Conservation (phyloP, 2,113 vertebrate genomes). For the human (Homo sapiens) region GRCh38 chr15:35569501-35570000, state of each 20-base stretch:
- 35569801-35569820: not conserved
- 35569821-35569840: not conserved
- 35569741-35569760: not conserved
- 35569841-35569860: not conserved
- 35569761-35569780: not conserved
- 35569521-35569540: not conserved
- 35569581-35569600: not conserved
- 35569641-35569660: not conserved
- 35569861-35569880: not conserved
- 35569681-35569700: not conserved
- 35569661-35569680: not conserved
- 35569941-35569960: not conserved
- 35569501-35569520: not conserved
- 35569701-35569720: not conserved
- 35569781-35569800: not conserved
- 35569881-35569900: not conserved
- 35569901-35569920: not conserved
- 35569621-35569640: not conserved
- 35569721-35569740: not conserved
- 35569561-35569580: not conserved
- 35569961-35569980: not conserved
- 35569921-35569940: not conserved
- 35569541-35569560: not conserved
- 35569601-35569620: not conserved
- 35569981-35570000: not conserved